Evolutionary conservation across 2,797 vertebrate genomes (phyloP).

Genomic region (Oreortyx pictus): DNA sequence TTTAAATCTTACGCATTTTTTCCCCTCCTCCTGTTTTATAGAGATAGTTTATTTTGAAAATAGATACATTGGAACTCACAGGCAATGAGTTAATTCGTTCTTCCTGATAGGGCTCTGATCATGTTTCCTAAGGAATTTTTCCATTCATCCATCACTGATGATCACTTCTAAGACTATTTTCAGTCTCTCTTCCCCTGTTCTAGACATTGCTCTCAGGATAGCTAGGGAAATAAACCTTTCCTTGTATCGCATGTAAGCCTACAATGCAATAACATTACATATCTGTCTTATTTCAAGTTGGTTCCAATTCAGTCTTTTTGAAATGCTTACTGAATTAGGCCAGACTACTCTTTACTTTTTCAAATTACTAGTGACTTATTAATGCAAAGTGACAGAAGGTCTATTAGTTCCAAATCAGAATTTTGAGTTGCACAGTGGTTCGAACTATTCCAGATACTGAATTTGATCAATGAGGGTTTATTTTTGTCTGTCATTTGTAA

Average conservation of each 20-base stretch:
- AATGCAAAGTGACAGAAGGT: slow-evolving; percentile 32
- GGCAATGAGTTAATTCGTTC: neutral
- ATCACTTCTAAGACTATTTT: neutral
- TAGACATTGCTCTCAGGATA: neutral
- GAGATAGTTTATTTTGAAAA: neutral
- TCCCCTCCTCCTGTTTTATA: neutral
- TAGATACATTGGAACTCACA: neutral
- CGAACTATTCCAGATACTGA: neutral
- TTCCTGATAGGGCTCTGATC: neutral
- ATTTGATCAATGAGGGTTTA: neutral
- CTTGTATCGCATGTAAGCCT: neutral
- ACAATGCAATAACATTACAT: neutral
- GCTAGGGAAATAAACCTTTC: neutral
- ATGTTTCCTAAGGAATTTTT: slow-evolving; percentile 19
- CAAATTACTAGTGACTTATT: slow-evolving; percentile 35
- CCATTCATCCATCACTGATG: slow-evolving; percentile 4
- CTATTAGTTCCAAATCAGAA: neutral
- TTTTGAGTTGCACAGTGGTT: neutral
- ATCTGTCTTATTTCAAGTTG: slow-evolving; percentile 19
- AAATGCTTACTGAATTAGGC: slow-evolving; percentile 21
- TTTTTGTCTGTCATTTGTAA: neutral
- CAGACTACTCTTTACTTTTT: slow-evolving; percentile 20
- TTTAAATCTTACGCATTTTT: neutral
- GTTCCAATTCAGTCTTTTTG: slow-evolving; percentile 50
- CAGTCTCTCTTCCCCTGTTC: neutral